A percentile compares a stretch with the other conserved stretches of the same genome.
phyloP scores from a whole-genome alignment of 2,888 invertebrate genomes.

The Eupithecia insigniata region DNA sequence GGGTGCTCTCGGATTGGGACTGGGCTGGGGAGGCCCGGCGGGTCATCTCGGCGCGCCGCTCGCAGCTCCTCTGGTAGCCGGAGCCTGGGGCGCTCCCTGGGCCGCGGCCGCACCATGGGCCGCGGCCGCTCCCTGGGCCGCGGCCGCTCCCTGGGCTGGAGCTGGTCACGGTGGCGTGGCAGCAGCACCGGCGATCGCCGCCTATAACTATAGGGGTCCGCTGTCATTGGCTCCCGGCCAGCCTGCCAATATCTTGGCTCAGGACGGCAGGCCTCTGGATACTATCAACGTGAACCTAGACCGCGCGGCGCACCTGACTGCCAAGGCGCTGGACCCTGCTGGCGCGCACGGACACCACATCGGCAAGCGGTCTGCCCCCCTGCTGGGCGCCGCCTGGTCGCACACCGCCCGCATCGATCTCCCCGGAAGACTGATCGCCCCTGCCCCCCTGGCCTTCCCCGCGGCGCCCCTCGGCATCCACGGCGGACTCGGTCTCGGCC shows the following conservation, averaged over 20 bases:
- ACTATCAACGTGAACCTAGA: slow-evolving; percentile 78
- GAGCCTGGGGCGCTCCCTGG: slow-evolving; percentile 35
- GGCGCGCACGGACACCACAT: slow-evolving; percentile 51
- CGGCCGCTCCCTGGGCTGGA: no score
- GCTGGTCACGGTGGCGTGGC: slow-evolving; percentile 44
- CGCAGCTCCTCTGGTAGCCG: slow-evolving; percentile 50
- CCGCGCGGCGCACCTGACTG: slow-evolving; percentile 73
- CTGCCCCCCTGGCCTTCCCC: slow-evolving; percentile 54
- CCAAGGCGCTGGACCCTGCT: slow-evolving; percentile 66
- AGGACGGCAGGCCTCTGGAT: slow-evolving; percentile 78
- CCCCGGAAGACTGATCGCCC: slow-evolving; percentile 55
- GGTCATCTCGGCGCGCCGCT: slow-evolving; percentile 54
- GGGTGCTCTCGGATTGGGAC: slow-evolving; percentile 42
- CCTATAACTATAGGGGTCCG: slow-evolving; percentile 76
- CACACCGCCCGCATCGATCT: slow-evolving; percentile 58
- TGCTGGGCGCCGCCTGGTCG: slow-evolving; percentile 60
- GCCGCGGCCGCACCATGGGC: slow-evolving; percentile 49
- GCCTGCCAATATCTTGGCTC: slow-evolving; percentile 75
- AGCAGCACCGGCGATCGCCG: slow-evolving; percentile 62
- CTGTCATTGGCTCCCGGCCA: slow-evolving; percentile 63
- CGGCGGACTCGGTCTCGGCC: slow-evolving; percentile 42
- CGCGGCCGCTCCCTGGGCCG: no score
- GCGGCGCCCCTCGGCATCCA: slow-evolving; percentile 49
- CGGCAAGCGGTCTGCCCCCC: slow-evolving; percentile 71
- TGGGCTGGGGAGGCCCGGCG: slow-evolving; percentile 56